Evolutionary conservation across 2,113 vertebrate genomes (phyloP).

Genomic region (Prietella phreatophila): DNA sequence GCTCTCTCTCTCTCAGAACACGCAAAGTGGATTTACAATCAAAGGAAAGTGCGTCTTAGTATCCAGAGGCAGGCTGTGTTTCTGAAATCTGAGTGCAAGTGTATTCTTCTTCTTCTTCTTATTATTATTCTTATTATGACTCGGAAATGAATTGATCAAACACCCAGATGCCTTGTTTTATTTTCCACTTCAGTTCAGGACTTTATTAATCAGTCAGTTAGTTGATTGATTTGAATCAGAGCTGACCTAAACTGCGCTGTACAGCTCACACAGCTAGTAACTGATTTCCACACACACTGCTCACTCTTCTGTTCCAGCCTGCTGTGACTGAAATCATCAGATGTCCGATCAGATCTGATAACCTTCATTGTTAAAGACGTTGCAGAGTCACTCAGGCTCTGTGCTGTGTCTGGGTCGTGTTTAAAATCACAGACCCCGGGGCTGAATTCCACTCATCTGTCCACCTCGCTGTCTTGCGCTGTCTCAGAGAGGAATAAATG

Average conservation of each 20-base stretch:
- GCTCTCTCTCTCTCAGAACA: no score
- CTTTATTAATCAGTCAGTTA: background rate
- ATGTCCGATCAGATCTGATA: background rate
- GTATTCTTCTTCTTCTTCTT: background rate
- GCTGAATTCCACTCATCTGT: background rate
- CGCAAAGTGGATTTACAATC: constrained; percentile 6
- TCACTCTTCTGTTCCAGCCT: background rate
- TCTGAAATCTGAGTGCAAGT: constrained; percentile 11
- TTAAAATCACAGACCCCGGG: background rate
- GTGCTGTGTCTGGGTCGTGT: background rate
- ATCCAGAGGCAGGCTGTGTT: background rate
- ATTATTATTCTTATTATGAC: constrained; percentile 16
- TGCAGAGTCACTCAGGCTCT: background rate
- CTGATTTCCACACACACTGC: background rate
- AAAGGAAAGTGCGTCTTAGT: constrained; percentile 50
- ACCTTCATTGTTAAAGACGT: background rate
- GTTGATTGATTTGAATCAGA: background rate
- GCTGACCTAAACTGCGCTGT: background rate
- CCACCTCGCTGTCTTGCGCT: background rate
- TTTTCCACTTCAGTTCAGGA: background rate
- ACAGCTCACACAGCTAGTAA: background rate
- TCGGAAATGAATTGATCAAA: constrained; percentile 28
- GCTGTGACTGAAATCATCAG: background rate
- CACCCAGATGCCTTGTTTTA: background rate
- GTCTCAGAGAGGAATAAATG: background rate